Conservation (phyloP, 2,797 vertebrate species). For the Gymnothorax javanicus region DNA sequence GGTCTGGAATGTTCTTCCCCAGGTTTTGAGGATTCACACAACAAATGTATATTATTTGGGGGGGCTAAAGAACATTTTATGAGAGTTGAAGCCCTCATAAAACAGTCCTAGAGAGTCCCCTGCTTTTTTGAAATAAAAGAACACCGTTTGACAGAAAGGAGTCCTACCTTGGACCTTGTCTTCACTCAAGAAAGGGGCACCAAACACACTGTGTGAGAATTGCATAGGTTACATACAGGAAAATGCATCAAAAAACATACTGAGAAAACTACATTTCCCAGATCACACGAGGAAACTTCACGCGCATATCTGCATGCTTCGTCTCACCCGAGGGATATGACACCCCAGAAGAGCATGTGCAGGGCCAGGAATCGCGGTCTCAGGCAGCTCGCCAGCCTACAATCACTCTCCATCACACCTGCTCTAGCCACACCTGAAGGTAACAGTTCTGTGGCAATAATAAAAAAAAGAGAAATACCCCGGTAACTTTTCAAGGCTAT, state of each 20-base stretch:
- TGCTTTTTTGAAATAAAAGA: not conserved
- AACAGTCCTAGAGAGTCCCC: too few relatives aligned
- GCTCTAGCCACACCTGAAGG: slow-evolving; percentile 17
- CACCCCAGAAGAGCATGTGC: slow-evolving; percentile 74
- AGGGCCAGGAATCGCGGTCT: slow-evolving; percentile 69
- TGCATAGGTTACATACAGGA: not conserved
- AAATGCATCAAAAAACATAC: not conserved
- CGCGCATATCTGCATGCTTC: not conserved
- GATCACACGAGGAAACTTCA: not conserved
- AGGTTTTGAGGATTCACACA: too few relatives aligned
- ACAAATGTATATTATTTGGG: too few relatives aligned
- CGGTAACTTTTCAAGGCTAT: slow-evolving; percentile 39
- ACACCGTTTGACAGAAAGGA: not conserved
- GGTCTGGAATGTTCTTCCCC: too few relatives aligned
- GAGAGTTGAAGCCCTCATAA: too few relatives aligned
- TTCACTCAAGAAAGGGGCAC: slow-evolving; percentile 69
- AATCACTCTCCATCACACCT: slow-evolving; percentile 71
- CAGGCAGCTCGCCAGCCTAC: slow-evolving; percentile 71
- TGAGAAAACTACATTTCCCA: not conserved
- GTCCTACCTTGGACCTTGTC: slow-evolving; percentile 67
- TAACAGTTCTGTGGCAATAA: not conserved
- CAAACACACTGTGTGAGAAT: slow-evolving; percentile 67
- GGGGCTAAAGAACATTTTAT: too few relatives aligned
- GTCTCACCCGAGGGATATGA: slow-evolving; percentile 73
- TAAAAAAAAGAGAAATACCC: slow-evolving; percentile 23